A percentile compares a stretch with the other conserved stretches of the same genome.
Conservation (phyloP, 2,113 vertebrate species). For the Syngnathus floridae region DNA sequence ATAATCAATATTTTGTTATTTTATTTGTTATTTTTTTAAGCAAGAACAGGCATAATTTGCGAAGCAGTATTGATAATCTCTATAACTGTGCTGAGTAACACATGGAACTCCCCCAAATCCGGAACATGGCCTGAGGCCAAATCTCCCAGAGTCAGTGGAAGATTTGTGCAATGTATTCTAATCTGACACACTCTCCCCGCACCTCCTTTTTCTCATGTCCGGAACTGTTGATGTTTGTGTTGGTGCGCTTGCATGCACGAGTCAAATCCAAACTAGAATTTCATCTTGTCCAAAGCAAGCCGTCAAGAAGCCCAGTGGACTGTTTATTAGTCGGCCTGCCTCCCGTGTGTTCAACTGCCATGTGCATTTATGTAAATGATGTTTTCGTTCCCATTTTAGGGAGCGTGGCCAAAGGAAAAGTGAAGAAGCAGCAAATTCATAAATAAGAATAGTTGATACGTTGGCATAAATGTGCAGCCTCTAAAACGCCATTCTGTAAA, state of each 20-base stretch:
- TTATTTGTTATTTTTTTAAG: slow-evolving; percentile 23
- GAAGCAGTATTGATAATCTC: slow-evolving; percentile 51
- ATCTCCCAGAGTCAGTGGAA: slow-evolving; percentile 51
- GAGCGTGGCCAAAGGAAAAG: slow-evolving; percentile 22
- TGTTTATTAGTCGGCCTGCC: slow-evolving; percentile 31
- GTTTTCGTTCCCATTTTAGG: slow-evolving; percentile 28
- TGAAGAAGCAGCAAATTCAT: slow-evolving; percentile 25
- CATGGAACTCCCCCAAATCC: slow-evolving; percentile 61
- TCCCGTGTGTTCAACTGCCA: slow-evolving; percentile 29
- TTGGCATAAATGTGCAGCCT: slow-evolving; percentile 16
- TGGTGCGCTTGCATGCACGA: slow-evolving; percentile 26
- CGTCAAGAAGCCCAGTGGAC: slow-evolving; percentile 37
- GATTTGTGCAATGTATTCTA: slow-evolving; percentile 54
- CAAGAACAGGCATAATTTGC: slow-evolving; percentile 19
- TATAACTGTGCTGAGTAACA: slow-evolving; percentile 51
- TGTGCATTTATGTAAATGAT: slow-evolving; percentile 47
- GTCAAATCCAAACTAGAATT: slow-evolving; percentile 20
- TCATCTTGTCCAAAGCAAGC: slow-evolving; percentile 33
- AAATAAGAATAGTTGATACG: slow-evolving; percentile 30
- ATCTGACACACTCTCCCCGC: slow-evolving; percentile 50
- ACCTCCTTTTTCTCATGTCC: slow-evolving; percentile 50
- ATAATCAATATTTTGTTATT: slow-evolving; percentile 5
- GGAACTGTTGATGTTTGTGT: slow-evolving; percentile 40
- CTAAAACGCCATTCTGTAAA: slow-evolving; percentile 42
- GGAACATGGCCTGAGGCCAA: slow-evolving; percentile 53